Evolutionary conservation across 2,113 vertebrate genomes (phyloP), one percentile per base, ranked within the genome.

Genomic region (Python bivittatus): DNA sequence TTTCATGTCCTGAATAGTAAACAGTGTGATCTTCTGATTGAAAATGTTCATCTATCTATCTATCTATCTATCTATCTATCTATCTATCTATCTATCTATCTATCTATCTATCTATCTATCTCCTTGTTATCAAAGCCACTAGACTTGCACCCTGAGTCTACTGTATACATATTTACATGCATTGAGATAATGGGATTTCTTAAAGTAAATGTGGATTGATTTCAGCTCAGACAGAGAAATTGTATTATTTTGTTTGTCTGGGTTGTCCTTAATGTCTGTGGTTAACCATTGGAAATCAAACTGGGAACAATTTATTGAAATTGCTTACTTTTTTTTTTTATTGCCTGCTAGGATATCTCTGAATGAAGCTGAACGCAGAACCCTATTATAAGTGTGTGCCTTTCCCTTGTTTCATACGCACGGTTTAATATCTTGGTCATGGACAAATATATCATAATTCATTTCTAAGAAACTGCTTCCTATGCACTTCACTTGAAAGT

Each of bases 231-330:
- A 79, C 53, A 20, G 52, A 86, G 53, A n/a, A n/a, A 56, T 2
- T 79, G 72, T 20, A 54, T 56, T 54, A 20, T 54, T 86, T 54
- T 86, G 17, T n/a, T 86, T 54, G 29, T 20, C 85, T n/a, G 13
- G 52, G 22, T 15, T 86, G 52, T 86, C 48, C 2, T n/a, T 54
- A 54, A 86, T n/a, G 52, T 54, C 15, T 17, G 13, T 86, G 29
- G n/a, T 53, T 89, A 97, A 86, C 89, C 91, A 88, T 33, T 87
- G 90, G 94, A 94, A 97, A 97, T 97, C 96, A 97, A 97, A 94
- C 42, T 0, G 84, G 91, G 84, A 96, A 95, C 94, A 95, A 95
- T 79, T 79, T 54, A 93, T 91, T 97, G 94, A 92, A 94, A 95
- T 94, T 94, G 94, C 95, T 95, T 94, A 91, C 94, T 95, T 94